These are phyloP conservation scores for Apodemia mormo DNA, from an alignment of 2,888 invertebrate species.

Conservation along the genomic window DNA sequence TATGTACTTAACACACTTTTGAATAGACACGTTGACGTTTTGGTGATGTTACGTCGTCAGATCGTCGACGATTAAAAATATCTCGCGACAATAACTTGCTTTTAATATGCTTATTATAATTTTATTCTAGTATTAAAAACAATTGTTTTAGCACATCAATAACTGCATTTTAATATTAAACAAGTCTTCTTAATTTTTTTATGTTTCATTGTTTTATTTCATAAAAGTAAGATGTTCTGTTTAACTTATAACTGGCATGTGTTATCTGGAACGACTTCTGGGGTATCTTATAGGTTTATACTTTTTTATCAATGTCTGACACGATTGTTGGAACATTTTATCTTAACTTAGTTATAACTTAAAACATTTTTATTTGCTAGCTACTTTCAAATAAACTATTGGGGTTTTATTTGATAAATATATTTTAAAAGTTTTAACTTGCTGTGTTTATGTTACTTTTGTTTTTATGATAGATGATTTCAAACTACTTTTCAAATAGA, in stretches of 20 bases:
- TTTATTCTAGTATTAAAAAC: neutral
- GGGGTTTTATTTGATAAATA: neutral
- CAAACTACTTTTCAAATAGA: too few relatives aligned
- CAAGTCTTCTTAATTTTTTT: neutral
- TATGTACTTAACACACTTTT: too few relatives aligned
- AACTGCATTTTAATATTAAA: neutral
- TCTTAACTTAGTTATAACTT: neutral
- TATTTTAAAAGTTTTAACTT: neutral
- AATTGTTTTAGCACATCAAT: neutral
- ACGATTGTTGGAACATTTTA: conserved; percentile 15
- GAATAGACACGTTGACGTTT: too few relatives aligned
- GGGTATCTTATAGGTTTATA: conserved; percentile 41
- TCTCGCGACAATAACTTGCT: too few relatives aligned
- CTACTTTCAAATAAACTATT: neutral
- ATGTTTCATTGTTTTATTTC: neutral
- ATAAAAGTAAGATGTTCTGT: neutral
- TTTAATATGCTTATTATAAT: neutral
- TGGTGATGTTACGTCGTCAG: too few relatives aligned
- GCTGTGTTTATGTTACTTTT: too few relatives aligned
- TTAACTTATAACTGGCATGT: conserved; percentile 54
- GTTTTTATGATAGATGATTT: too few relatives aligned
- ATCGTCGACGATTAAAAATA: too few relatives aligned
- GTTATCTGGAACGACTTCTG: conserved; percentile 57
- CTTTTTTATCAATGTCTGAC: conserved; percentile 42
- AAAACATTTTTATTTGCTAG: neutral